Percentiles rank a stretch among this genome's conserved stretches.
Evolutionary conservation across 2,888 invertebrate genomes (phyloP).

Genomic region (Sabatieria punctata): DNA sequence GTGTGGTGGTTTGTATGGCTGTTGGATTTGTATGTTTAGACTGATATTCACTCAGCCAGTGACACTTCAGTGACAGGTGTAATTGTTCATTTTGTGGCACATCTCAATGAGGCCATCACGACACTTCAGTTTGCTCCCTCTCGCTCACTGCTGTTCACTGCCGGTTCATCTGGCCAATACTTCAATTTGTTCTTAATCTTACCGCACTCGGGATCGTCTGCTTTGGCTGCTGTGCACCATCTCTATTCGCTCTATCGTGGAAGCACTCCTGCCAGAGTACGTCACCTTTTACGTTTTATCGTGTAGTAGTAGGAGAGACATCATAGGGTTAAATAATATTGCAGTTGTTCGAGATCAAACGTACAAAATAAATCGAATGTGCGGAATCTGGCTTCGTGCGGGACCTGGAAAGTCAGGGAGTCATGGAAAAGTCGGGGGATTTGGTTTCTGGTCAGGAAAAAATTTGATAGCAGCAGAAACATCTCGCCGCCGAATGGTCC

Average conservation of each 20-base stretch:
- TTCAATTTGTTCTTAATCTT: constrained; percentile 88
- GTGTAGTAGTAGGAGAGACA: no score
- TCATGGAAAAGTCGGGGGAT: no score
- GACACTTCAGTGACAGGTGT: constrained; percentile 31
- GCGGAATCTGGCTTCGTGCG: no score
- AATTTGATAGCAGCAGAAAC: no score
- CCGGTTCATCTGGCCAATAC: constrained; percentile 32
- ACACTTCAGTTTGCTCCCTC: constrained; percentile 33
- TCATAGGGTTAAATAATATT: no score
- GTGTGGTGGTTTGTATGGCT: no score
- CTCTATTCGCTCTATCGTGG: constrained; percentile 82
- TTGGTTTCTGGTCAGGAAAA: no score
- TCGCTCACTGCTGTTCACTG: constrained; percentile 32
- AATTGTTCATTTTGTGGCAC: constrained; percentile 22
- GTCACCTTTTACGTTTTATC: constrained; percentile 9
- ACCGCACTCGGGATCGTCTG: constrained; percentile 66
- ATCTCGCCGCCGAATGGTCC: no score
- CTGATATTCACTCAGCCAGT: constrained; percentile 17
- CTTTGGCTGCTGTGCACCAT: constrained; percentile 59
- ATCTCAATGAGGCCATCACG: constrained; percentile 29
- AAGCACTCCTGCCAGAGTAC: constrained; percentile 81
- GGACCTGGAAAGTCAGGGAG: no score
- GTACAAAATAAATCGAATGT: no score
- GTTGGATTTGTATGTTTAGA: background rate
- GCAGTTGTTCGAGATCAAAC: no score